Percentiles rank a stretch among this genome's conserved stretches.
These are phyloP conservation scores for Squalus acanthias DNA, from an alignment of 2,797 vertebrate genomes.

Conservation along the genomic window DNA sequence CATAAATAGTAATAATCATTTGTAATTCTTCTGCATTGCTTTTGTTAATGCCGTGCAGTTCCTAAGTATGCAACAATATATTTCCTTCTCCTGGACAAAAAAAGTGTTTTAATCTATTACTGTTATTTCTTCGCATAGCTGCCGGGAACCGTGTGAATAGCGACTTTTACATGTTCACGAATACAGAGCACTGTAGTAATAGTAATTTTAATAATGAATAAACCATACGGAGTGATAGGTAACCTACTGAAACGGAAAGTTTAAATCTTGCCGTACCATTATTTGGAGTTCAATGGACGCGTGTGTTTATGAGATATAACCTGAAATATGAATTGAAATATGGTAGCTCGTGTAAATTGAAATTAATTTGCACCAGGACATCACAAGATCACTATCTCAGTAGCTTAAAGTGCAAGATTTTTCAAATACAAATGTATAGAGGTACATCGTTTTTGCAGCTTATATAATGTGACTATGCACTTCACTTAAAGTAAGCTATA, in stretches of 20 bases:
- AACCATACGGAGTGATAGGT: neutral
- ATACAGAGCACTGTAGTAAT: too few relatives aligned
- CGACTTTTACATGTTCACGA: neutral
- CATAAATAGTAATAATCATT: neutral
- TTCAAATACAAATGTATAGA: neutral
- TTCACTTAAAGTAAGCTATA: neutral
- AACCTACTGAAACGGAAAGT: neutral
- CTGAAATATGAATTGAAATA: constrained; percentile 18
- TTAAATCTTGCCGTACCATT: neutral
- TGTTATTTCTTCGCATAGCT: neutral
- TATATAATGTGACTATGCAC: neutral
- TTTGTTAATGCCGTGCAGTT: neutral
- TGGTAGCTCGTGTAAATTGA: neutral
- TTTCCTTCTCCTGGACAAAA: neutral
- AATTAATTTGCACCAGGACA: neutral
- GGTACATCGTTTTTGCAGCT: neutral
- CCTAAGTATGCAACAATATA: neutral
- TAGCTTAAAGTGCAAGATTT: neutral
- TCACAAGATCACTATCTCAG: neutral
- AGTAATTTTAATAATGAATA: neutral
- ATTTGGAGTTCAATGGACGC: neutral
- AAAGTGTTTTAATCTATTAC: neutral
- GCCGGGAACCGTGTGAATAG: neutral
- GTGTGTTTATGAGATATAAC: neutral
- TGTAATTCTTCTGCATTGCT: neutral